Base-by-base conservation (phyloP, 2,888 invertebrate species). In the Agrotis exclamationis region DNA sequence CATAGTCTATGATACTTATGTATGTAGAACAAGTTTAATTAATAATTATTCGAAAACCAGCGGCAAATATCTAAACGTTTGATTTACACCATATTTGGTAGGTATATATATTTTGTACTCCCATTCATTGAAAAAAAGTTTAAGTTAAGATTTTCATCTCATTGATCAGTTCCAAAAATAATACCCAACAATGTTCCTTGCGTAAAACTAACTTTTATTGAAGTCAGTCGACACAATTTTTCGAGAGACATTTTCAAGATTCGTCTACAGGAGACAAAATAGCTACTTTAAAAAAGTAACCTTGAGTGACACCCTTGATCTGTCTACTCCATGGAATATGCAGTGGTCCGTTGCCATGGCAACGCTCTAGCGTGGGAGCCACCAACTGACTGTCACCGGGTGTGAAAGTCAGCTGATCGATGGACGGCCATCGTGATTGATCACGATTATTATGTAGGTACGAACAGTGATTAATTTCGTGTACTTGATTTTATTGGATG, bases 321-420 rank as follows among this genome's bases (percentile, higher is more conserved):
- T 9, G 3, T 45, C 50, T 20, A 16, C 6, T n/a, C 14, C 14
- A 13, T 44, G n/a, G 20, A 50, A 44, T 65, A 65, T 45, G 63
- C 57, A 74, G 44, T 22, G 60, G 1, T 18, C n/a, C n/a, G 79
- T 79, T 63, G 16, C 79, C 72, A 79, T 68, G 50, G 64, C 71
- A 76, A 79, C 79, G 39, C n/a, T 51, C 57, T 13, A 13, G 60
- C 66, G 74, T 56, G 71, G 62, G 67, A 71, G 47, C 48, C 33
- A 24, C 3, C 79, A 76, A 76, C 79, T 79, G 79, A 71, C 51
- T 66, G 50, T 39, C 62, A 59, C 45, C n/a, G 20, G 14, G 22
- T 24, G 48, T 67, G 20, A 18, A 57, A 76, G 71, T 71, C 63
- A 71, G 63, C 63, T 75, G 79, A 78, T 77, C 69, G 62, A 75